These are phyloP conservation scores for Drosophila macrospina DNA, from an alignment of 2,888 invertebrate species.

Conservation along the genomic window DNA sequence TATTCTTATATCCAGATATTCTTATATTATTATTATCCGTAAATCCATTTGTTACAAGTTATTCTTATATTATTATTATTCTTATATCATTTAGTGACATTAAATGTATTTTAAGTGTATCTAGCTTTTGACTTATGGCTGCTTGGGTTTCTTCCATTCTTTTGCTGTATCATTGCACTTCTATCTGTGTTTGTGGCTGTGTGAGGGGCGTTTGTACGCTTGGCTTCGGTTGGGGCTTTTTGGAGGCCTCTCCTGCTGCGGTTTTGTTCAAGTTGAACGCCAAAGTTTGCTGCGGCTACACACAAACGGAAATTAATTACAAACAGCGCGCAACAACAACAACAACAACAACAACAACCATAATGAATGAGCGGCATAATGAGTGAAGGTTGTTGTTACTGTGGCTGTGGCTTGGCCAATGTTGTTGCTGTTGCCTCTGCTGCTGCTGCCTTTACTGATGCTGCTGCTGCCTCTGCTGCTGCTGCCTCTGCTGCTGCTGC, in stretches of 20 bases:
- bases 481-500: constrained; percentile 20
- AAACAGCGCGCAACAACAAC: constrained; percentile 65
- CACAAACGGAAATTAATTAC: constrained; percentile 80
- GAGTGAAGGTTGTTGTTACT: constrained; percentile 60
- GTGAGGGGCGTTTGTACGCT: constrained; percentile 9
- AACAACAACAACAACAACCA: constrained; percentile 32
- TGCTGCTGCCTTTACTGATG: no score
- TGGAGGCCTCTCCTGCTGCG: constrained; percentile 54
- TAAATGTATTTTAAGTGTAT: constrained; percentile 19
- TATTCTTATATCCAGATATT: no score
- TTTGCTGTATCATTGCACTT: constrained; percentile 39
- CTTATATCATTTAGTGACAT: no score
- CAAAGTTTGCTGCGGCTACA: constrained; percentile 69
- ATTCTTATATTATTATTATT: no score
- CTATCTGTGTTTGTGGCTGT: constrained; percentile 5
- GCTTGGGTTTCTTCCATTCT: constrained; percentile 5
- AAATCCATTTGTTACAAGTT: no score
- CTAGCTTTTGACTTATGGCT: neutral
- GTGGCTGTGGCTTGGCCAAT: constrained; percentile 31
- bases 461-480: constrained; percentile 13
- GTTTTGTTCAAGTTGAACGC: constrained; percentile 70
- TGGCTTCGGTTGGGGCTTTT: constrained; percentile 29
- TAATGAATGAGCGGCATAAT: constrained; percentile 66
- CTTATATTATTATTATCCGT: no score
- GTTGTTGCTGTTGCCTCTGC: constrained; percentile 29